Evolutionary conservation across 2,113 vertebrate genomes (phyloP), one percentile per base, ranked within the genome.

Genomic region (Cariama cristata): DNA sequence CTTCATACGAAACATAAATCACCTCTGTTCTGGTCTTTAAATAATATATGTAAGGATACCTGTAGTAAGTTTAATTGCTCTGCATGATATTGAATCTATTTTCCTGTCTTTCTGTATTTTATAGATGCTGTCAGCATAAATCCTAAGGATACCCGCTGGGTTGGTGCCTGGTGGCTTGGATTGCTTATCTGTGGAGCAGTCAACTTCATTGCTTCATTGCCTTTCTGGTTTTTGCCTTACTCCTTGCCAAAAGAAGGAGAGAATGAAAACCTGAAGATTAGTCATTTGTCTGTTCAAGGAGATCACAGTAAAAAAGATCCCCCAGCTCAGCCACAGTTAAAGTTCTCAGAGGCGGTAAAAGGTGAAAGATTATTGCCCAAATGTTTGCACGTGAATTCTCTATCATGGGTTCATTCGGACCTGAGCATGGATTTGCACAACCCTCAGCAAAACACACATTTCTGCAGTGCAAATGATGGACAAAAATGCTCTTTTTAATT

Each of bases 111-210:
- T 77, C 60, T 96, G 35, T 95, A 88, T 89, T 72, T 95, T 96
- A 14, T 88, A 99, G 99, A 98, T 33, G 97, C 68, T 24, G 89
- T 99, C 69, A 98, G 97, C 76, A 99, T 99, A 97, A 99, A 98
- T 77, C 98, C 99, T 0, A 98, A 98, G 40, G 99, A 99, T 60
- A 96, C 98, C 8, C 99, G 99, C 12, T 99, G 99, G 99, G 99
- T 99, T 62, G 99, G 99, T 8, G 99, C 99, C 64, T 99, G 99
- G 99, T 99, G 99, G 99, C 92, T 99, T 85, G 98, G 99, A 33
- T 98, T 99, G 90, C 89, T 99, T 33, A 91, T 99, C 27, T 98
- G 98, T 62, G 98, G 99, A 32, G 67, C 40, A 38, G 73, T 99
- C 33, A 97, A 97, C 62, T 91, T 99, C 52, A n/a, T 99, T 52